Conservation (phyloP, 2,888 invertebrate species). For the Sussaba pulchella region DNA sequence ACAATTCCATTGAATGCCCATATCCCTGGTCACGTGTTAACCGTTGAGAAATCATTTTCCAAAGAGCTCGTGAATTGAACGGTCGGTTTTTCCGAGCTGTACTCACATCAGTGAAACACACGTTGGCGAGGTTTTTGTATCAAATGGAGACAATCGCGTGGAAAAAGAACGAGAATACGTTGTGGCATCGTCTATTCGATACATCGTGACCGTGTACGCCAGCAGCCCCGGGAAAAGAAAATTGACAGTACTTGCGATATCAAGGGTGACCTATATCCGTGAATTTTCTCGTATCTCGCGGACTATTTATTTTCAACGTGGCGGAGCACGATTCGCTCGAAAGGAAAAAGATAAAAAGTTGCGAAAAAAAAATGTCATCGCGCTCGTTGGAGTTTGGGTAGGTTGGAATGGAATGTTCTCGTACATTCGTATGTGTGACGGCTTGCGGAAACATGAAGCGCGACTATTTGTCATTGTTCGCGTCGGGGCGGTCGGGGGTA, state of each 20-base stretch:
- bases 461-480: constrained; percentile 3
- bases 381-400: not conserved
- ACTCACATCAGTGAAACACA: constrained; percentile 21
- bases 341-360: not conserved
- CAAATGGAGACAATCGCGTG: constrained; percentile 33
- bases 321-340: not conserved
- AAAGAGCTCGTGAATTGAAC: constrained; percentile 22
- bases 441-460: not conserved
- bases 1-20: no score
- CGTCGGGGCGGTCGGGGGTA: not conserved
- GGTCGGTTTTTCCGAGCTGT: constrained; percentile 22
- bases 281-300: constrained; percentile 19
- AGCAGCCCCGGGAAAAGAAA: constrained; percentile 30
- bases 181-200: constrained; percentile 2
- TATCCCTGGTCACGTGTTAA: constrained; percentile 27
- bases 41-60: constrained; percentile 56
- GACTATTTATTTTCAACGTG: constrained; percentile 41
- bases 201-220: not conserved
- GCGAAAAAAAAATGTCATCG: constrained; percentile 35
- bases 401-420: not conserved
- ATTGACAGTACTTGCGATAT: constrained; percentile 23
- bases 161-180: constrained; percentile 22
- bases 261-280: constrained; percentile 4
- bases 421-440: not conserved
- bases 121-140: constrained; percentile 21